A percentile compares a stretch with the other conserved stretches of the same genome.
Evolutionary conservation across 2,797 vertebrate species (phyloP).

Genomic region (Capromys pilorides): DNA sequence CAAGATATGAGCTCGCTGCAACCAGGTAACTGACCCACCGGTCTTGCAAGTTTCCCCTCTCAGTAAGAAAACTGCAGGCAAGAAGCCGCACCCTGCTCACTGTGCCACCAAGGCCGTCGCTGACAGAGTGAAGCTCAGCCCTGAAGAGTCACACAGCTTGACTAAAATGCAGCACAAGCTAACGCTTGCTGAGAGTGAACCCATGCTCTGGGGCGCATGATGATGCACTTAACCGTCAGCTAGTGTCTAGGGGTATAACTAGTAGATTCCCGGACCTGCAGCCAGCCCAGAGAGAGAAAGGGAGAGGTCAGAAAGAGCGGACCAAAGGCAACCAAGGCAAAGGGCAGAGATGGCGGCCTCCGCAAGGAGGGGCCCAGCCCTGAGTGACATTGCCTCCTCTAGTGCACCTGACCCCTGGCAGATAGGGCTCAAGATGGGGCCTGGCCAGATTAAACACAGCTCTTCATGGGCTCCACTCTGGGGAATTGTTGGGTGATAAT

Average conservation of each 20-base stretch:
- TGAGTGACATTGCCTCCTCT: rapidly evolving
- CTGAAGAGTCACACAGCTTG: neutral
- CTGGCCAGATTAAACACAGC: slow-evolving; percentile 1
- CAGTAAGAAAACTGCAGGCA: neutral
- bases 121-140: neutral
- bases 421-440: neutral
- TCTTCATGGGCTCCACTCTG: neutral
- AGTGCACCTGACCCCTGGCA: slow-evolving; percentile 26
- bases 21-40: neutral
- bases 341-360: neutral
- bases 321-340: neutral
- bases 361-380: neutral
- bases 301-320: neutral
- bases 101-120: neutral
- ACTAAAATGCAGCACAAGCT: neutral
- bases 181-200: neutral
- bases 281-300: neutral
- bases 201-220: no score
- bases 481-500: slow-evolving; percentile 65
- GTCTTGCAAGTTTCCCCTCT: neutral
- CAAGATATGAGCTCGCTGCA: rapidly evolving
- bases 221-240: neutral
- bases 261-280: rapidly evolving
- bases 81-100: rapidly evolving
- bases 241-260: neutral